These are phyloP conservation scores for Hydractinia symbiolongicarpus DNA, from an alignment of 30 jellyfish, hydroid and myxozoan species.

Conservation along the genomic window DNA sequence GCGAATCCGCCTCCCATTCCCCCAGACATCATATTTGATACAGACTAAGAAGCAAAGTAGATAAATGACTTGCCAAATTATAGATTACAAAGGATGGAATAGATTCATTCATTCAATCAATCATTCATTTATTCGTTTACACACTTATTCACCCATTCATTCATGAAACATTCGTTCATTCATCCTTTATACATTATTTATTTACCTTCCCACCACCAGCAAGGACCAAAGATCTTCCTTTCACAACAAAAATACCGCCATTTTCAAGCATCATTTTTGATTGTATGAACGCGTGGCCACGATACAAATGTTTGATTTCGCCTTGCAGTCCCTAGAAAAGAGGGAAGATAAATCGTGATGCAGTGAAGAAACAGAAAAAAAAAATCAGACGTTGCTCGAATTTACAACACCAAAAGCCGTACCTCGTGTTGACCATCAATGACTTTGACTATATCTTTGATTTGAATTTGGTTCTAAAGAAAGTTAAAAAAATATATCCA, in stretches of 20 bases:
- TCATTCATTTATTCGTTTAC: no score
- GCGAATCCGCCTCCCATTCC: conserved; percentile 70
- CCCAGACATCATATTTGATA: conserved; percentile 54
- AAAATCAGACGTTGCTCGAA: not conserved
- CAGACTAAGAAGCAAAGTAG: conserved; percentile 29
- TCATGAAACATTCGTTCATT: not conserved
- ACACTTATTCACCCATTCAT: not conserved
- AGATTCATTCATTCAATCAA: no score
- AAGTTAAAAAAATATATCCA: no score
- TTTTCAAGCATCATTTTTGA: conserved; percentile 83
- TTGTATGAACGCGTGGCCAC: conserved; percentile 88
- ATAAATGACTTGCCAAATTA: no score
- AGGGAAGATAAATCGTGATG: not conserved
- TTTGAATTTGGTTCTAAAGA: conserved; percentile 79
- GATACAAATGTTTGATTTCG: conserved; percentile 86
- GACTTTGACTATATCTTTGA: conserved; percentile 82
- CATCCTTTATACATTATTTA: not conserved
- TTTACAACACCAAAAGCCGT: conserved; percentile 3
- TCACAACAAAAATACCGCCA: conserved; percentile 90
- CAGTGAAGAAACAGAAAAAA: not conserved
- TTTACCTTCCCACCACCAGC: conserved; percentile 95
- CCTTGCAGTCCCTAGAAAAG: conserved; percentile 84
- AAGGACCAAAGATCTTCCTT: conserved; percentile 63
- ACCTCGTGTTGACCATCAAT: conserved; percentile 92
- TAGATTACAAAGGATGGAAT: no score